Percentiles rank a stretch among this genome's conserved stretches.
Evolutionary conservation across 2,888 invertebrate genomes (phyloP).

Genomic region (Mesorhabditis belari): DNA sequence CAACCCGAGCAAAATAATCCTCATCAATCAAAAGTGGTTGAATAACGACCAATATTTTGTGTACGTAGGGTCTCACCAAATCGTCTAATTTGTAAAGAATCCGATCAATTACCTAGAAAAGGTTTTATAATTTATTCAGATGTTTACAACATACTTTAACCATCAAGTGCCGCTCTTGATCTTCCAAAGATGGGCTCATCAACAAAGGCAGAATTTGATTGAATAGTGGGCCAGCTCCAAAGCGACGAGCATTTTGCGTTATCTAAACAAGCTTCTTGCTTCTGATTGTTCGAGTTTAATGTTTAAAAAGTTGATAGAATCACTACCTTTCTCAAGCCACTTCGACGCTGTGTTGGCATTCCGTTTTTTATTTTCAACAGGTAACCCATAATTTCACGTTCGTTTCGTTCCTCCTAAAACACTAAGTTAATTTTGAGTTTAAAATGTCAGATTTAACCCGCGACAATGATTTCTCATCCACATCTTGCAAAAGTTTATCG

Average conservation of each 20-base stretch:
- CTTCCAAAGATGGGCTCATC: constrained; percentile 99
- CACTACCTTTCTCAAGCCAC: constrained; percentile 39
- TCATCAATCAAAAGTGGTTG: constrained; percentile 97
- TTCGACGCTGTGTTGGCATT: constrained; percentile 95
- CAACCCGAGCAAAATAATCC: constrained; percentile 98
- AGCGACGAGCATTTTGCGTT: constrained; percentile 95
- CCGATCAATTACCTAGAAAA: constrained; percentile 69
- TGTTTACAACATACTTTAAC: constrained; percentile 71
- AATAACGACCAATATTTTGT: constrained; percentile 97
- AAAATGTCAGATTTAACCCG: background rate
- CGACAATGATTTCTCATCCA: constrained; percentile 74
- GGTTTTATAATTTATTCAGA: background rate
- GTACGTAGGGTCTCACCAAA: constrained; percentile 94
- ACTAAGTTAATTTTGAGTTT: background rate
- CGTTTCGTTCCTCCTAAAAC: constrained; percentile 83
- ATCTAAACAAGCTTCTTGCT: constrained; percentile 59
- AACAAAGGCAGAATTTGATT: constrained; percentile 96
- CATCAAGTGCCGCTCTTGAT: constrained; percentile 94
- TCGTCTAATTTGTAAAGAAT: constrained; percentile 97
- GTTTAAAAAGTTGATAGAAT: background rate
- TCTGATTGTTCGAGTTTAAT: background rate
- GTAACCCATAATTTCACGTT: constrained; percentile 97
- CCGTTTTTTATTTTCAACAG: constrained; percentile 97
- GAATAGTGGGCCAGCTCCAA: constrained; percentile 95
- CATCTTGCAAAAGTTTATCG: constrained; percentile 92